phyloP scores from a whole-genome alignment of 2,113 vertebrate species.

The Gobius niger region DNA sequence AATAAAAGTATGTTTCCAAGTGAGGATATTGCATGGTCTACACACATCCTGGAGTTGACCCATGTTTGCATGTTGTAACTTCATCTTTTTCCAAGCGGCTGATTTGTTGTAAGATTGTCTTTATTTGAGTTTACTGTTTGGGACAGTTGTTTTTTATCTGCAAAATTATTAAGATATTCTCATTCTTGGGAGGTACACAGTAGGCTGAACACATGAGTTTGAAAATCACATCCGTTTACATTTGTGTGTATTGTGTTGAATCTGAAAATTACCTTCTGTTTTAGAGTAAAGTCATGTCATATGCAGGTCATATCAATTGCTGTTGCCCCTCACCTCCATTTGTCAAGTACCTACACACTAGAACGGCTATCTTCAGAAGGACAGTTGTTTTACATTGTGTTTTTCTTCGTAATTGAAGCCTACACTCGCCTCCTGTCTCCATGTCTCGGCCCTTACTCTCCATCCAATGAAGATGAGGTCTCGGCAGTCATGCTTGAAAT shows the following conservation, averaged over 20 bases:
- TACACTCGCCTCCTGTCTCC: conserved; percentile 4
- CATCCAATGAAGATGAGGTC: conserved; percentile 37
- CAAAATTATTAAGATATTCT: no score
- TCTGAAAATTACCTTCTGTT: background rate
- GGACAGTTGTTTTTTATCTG: no score
- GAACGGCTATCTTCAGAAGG: background rate
- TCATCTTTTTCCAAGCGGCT: no score
- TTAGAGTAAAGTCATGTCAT: background rate
- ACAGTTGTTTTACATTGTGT: conserved; percentile 11
- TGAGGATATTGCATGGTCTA: no score
- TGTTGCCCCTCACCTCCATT: background rate
- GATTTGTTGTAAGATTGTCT: no score
- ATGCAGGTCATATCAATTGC: background rate
- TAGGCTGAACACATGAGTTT: background rate
- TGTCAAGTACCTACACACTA: background rate
- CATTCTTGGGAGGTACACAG: no score
- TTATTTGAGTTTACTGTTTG: no score
- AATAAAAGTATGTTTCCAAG: no score
- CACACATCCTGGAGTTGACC: no score
- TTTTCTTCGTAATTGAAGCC: conserved; percentile 1
- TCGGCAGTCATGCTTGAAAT: conserved; percentile 67
- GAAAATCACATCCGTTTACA: conserved; percentile 22
- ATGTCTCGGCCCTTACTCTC: conserved; percentile 36
- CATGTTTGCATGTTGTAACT: no score
- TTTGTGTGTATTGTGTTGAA: background rate